These are phyloP conservation scores for Nebria ingens DNA, from an alignment of 1,140 invertebrate genomes.

Conservation along the genomic window DNA sequence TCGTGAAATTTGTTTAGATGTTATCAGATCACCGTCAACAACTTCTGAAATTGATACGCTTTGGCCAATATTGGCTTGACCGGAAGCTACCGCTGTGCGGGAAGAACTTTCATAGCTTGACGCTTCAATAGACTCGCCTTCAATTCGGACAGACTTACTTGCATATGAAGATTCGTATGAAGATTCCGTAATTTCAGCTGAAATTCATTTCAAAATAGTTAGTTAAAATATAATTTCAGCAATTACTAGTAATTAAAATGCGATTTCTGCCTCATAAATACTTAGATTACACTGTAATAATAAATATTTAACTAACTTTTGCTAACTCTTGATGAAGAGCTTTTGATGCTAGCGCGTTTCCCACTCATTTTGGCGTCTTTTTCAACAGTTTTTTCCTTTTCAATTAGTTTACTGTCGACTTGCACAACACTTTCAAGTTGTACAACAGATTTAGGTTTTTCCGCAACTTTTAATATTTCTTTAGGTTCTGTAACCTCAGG, in stretches of 20 bases:
- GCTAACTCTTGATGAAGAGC: not conserved
- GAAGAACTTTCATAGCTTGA: conserved; percentile 1
- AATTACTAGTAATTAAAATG: too few relatives aligned
- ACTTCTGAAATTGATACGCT: not conserved
- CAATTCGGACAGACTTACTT: not conserved
- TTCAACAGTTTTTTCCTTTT: conserved; percentile 16
- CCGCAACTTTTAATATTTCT: conserved; percentile 9
- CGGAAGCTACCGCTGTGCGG: not conserved
- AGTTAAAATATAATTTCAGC: too few relatives aligned
- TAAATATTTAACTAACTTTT: not conserved
- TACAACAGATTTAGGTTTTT: conserved; percentile 11
- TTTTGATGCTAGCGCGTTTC: not conserved
- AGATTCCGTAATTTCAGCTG: not conserved
- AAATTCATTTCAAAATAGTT: not conserved
- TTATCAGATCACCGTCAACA: not conserved
- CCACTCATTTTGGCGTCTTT: conserved; percentile 18
- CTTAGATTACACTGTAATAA: not conserved
- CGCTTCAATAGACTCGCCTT: not conserved
- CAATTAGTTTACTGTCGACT: conserved; percentile 16
- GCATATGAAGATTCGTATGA: not conserved
- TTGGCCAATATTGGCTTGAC: not conserved
- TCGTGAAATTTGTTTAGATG: not conserved
- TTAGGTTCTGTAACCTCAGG: conserved; percentile 6
- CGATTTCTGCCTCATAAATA: too few relatives aligned
- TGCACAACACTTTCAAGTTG: conserved; percentile 11